Conservation (phyloP, 2,797 vertebrate genomes). For the Dipus sagitta region DNA sequence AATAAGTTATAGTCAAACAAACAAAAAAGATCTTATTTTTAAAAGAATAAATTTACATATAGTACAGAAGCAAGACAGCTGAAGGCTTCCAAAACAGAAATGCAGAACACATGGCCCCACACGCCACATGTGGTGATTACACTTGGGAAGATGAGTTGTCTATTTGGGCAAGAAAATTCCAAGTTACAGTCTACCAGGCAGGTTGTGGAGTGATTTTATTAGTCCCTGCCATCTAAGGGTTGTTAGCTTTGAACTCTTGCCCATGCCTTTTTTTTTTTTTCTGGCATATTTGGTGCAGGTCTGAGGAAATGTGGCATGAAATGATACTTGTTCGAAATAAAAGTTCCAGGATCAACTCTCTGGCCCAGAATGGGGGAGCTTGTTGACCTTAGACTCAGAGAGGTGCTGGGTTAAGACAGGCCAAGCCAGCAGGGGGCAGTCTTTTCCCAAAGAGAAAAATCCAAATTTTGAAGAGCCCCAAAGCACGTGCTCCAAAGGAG, state of each 20-base stretch:
- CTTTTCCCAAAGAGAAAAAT: constrained; percentile 66
- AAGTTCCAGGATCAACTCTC: not conserved
- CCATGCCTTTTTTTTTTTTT: not conserved
- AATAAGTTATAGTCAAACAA: constrained; percentile 62
- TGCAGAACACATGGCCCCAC: not conserved
- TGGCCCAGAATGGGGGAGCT: not conserved
- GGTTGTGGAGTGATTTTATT: not conserved
- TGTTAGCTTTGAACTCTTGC: not conserved
- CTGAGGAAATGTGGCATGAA: not conserved
- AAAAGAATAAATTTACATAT: constrained; percentile 76
- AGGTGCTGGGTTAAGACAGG: not conserved
- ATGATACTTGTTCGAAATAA: not conserved
- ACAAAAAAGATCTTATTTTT: constrained; percentile 63
- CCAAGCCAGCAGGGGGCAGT: constrained; percentile 72
- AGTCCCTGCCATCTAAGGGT: not conserved
- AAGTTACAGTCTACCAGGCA: not conserved
- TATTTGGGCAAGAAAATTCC: constrained; percentile 11
- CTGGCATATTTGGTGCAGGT: not conserved
- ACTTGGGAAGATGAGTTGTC: not conserved
- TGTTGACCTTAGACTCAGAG: not conserved
- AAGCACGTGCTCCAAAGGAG: not conserved
- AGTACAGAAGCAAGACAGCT: constrained; percentile 72
- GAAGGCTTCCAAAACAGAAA: constrained; percentile 82
- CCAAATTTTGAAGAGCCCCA: not conserved
- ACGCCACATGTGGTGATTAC: constrained; percentile 20